Evolutionary conservation across 2,888 invertebrate genomes (phyloP).

Genomic region (Perdita meconis): DNA sequence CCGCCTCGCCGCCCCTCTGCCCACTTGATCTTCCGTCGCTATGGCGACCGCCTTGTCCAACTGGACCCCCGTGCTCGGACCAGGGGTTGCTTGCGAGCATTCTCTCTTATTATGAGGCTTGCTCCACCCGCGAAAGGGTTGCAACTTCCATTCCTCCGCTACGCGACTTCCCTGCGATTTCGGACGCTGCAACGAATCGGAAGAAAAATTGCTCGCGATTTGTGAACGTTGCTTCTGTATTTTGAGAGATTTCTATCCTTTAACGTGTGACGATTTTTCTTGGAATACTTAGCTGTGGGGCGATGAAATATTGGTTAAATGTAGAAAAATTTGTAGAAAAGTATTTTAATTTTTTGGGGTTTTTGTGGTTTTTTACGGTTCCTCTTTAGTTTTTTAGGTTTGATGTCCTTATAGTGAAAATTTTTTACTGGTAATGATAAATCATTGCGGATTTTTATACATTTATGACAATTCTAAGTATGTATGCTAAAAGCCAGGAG

Average conservation of each 20-base stretch:
- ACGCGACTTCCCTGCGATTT: slow-evolving; percentile 29
- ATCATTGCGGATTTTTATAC: no score
- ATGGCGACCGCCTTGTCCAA: slow-evolving; percentile 82
- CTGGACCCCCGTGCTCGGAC: slow-evolving; percentile 68
- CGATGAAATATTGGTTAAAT: no score
- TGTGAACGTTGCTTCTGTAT: neutral
- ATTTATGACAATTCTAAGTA: no score
- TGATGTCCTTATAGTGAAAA: no score
- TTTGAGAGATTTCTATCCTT: no score
- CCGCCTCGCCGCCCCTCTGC: slow-evolving; percentile 60
- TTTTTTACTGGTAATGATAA: no score
- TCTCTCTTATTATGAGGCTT: slow-evolving; percentile 75
- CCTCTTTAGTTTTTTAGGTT: no score
- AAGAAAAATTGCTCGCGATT: slow-evolving; percentile 6
- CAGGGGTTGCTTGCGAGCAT: slow-evolving; percentile 62
- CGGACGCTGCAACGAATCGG: slow-evolving; percentile 24
- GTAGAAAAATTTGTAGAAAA: no score
- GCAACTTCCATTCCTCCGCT: slow-evolving; percentile 32
- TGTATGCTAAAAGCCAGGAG: no score
- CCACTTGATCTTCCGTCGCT: slow-evolving; percentile 78
- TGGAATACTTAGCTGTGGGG: neutral
- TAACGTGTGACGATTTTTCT: neutral
- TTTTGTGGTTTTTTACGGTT: no score
- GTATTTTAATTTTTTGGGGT: no score
- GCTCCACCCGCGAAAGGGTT: slow-evolving; percentile 75